Base-by-base conservation (phyloP, 2,113 vertebrate species). In the Labrus mixtus region DNA sequence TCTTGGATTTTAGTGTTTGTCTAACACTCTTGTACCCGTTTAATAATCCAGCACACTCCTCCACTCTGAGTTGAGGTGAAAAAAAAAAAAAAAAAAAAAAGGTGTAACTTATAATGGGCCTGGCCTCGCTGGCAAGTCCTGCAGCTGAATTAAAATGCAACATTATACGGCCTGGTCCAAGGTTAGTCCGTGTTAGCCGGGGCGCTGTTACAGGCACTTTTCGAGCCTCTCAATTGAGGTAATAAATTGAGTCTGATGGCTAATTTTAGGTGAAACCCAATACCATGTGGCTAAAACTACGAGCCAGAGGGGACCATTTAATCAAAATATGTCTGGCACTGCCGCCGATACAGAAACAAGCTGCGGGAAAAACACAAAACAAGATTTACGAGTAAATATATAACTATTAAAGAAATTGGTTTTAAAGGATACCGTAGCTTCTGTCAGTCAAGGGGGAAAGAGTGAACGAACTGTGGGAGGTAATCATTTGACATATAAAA, bases 231-330 rank as follows among this genome's bases (percentile, higher is more conserved):
- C 90, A 91, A 91, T 93, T 91, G 92, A 84, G 90, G 93, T 92
- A 93, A 95, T 95, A 95, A 95, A 95, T 94, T 93, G 91, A 90
- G 93, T 88, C 91, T 93, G 94, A 95, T 93, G 92, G 94, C 93
- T 95, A 95, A 95, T 95, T 95, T 94, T 94, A 95, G 94, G 85
- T 80, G 94, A 93, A 95, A 95, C 91, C 73, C 87, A 92, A 95
- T 92, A 87, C 91, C 64, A n/a, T 76, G 55, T n/a, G 78, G 79
- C 87, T 91, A 91, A 91, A 93, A 88, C 91, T 92, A 92, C 75
- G 87, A 90, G 91, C 90, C 93, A 90, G 89, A 83, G 76, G 94
- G 92, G 94, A 94, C 88, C 90, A 91, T 92, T 95, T 94, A 94
- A 95, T 94, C 93, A 94, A 90, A 94, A 91, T 89, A 88, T 73